These are phyloP conservation scores for Acanthosepion pharaonis DNA, from an alignment of 2,888 invertebrate genomes.

Conservation along the genomic window DNA sequence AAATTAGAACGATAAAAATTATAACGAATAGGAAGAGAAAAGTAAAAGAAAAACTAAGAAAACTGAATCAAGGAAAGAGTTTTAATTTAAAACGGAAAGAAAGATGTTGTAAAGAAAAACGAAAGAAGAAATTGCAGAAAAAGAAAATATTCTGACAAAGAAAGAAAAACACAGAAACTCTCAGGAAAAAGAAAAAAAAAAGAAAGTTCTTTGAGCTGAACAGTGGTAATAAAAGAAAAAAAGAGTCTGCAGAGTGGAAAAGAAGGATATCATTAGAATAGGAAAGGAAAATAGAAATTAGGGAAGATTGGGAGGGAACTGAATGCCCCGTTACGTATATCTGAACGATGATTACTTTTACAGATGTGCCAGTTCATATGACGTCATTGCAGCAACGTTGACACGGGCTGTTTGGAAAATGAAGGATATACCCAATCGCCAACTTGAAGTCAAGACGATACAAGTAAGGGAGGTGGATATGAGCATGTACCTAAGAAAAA, in stretches of 20 bases:
- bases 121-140: not conserved
- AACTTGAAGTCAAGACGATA: constrained; percentile 18
- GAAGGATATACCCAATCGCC: not conserved
- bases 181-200: not conserved
- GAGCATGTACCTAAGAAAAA: not conserved
- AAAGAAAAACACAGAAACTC: not conserved
- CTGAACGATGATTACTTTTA: not conserved
- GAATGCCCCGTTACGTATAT: constrained; percentile 8
- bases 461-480: not conserved
- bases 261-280: not conserved
- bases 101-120: not conserved
- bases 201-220: no score
- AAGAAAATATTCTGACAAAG: no score
- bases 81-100: no score
- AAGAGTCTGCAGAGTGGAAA: not conserved
- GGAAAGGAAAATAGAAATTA: no score
- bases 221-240: no score
- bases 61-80: not conserved
- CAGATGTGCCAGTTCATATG: not conserved
- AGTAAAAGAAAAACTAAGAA: not conserved
- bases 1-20: not conserved
- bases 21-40: not conserved
- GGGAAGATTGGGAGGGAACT: not conserved
- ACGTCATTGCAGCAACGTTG: constrained; percentile 9
- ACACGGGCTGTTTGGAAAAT: constrained; percentile 21